These are phyloP conservation scores for Sinotaia quadrata DNA, from an alignment of 2,888 invertebrate species.

Conservation along the genomic window DNA sequence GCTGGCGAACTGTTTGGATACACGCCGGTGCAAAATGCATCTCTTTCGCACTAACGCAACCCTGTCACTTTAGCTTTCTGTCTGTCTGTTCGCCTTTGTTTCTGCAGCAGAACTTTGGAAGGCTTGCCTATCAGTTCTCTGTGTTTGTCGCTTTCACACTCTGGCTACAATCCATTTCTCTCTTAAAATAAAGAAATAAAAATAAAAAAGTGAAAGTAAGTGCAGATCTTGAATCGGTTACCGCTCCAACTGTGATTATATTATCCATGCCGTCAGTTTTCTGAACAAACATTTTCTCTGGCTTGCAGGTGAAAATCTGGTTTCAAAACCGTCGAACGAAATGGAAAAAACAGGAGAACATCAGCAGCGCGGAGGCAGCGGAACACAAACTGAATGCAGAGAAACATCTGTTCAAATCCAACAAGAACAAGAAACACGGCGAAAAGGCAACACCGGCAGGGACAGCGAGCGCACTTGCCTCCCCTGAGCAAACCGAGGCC, in stretches of 20 bases:
- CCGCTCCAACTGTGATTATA: no score
- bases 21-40: slow-evolving; percentile 1
- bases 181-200: no score
- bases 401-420: slow-evolving; percentile 49
- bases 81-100: neutral
- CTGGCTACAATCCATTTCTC: no score
- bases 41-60: neutral
- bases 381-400: slow-evolving; percentile 80
- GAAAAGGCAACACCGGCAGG: slow-evolving; percentile 19
- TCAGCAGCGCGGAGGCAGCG: slow-evolving; percentile 89
- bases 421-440: slow-evolving; percentile 38
- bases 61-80: no score
- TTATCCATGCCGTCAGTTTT: slow-evolving; percentile 8
- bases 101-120: neutral
- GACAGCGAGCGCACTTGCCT: neutral
- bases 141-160: no score
- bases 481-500: neutral
- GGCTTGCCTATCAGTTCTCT: neutral
- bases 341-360: slow-evolving; percentile 94
- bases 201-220: no score
- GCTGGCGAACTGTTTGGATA: neutral
- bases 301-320: slow-evolving; percentile 89
- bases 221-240: no score
- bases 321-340: slow-evolving; percentile 89
- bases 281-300: slow-evolving; percentile 41